Conservation (phyloP, 2,888 invertebrate species). For the Athalia circularis region DNA sequence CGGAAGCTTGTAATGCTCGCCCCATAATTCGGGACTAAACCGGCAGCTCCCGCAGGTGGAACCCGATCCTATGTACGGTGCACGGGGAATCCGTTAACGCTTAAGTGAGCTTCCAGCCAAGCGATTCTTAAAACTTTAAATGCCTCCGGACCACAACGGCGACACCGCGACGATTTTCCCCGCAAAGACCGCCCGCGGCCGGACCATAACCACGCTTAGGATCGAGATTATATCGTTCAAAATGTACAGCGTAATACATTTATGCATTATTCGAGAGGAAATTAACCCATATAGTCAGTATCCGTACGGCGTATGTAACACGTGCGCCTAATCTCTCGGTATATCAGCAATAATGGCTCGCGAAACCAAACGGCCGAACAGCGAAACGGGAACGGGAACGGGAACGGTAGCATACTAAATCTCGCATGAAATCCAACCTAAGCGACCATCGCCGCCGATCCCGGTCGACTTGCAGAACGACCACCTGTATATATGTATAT, state of each 20-base stretch:
- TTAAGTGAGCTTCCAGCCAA: not conserved
- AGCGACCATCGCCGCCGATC: constrained; percentile 49
- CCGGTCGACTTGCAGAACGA: constrained; percentile 14
- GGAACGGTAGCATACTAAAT: constrained; percentile 57
- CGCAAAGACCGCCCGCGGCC: no score
- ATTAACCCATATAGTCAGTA: constrained; percentile 59
- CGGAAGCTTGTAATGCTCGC: not conserved
- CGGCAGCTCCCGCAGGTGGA: not conserved
- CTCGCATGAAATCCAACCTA: constrained; percentile 61
- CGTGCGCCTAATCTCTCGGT: constrained; percentile 70
- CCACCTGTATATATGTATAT: not conserved
- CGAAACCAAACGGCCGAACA: constrained; percentile 54
- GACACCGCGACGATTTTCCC: constrained; percentile 20
- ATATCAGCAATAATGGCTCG: constrained; percentile 69
- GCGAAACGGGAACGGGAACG: constrained; percentile 47
- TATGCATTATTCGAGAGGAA: constrained; percentile 56
- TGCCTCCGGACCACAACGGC: constrained; percentile 9
- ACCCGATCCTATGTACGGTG: not conserved
- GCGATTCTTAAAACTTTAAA: constrained; percentile 32
- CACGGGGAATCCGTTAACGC: not conserved
- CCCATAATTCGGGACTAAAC: constrained; percentile 24
- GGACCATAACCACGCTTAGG: constrained; percentile 1
- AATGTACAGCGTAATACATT: constrained; percentile 57
- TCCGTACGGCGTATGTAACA: constrained; percentile 64
- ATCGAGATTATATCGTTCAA: constrained; percentile 42